Base-by-base conservation (phyloP, 2,113 vertebrate species). In the Rhinolophus ferrumequinum region DNA sequence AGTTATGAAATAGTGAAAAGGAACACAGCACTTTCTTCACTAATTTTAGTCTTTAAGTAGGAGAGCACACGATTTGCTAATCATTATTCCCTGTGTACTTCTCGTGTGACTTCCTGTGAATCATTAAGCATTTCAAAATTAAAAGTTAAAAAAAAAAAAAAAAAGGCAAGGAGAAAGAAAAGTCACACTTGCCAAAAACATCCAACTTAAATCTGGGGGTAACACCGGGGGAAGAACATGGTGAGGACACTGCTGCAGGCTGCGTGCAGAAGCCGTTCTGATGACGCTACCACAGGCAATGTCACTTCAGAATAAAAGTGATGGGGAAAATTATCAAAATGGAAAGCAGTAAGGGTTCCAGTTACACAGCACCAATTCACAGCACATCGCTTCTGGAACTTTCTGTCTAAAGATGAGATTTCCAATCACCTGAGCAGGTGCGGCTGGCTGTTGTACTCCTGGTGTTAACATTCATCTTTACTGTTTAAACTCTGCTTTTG, bases 361-460 rank as follows among this genome's bases (percentile, higher is more conserved):
- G 26, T 26, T 24, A 41, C 44, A 26, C 50, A 88, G 41, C 70
- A 38, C n/a, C 44, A 22, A 28, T 12, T 28, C 44, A 54, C 6
- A 41, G 62, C 58, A 33, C 18, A 10, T 24, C 11, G 5, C 47
- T 80, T 54, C 47, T 11, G 62, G 41, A 67, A 16, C 4, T 18
- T 16, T 50, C 69, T 33, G 30, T 22, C 44, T 4, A 18, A 33
- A 58, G 54, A 22, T 13, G 16, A 22, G 18, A 2, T n/a, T 24
- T 24, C 73, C 35, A 1, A 30, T 12, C 26, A 4, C 69, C 69
- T 0, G 44, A 33, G 69, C 18, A 50, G 16, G 24, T 6, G 9
- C 0, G 0, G 47, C 2, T 1, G 35, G 12, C 52, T 1, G 3
- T 35, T 67, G 38, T 13, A 6, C 4, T 13, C 50, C 21, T 13